These are phyloP conservation scores for Cephus runcator DNA, from an alignment of 2,888 invertebrate species.

Conservation along the genomic window DNA sequence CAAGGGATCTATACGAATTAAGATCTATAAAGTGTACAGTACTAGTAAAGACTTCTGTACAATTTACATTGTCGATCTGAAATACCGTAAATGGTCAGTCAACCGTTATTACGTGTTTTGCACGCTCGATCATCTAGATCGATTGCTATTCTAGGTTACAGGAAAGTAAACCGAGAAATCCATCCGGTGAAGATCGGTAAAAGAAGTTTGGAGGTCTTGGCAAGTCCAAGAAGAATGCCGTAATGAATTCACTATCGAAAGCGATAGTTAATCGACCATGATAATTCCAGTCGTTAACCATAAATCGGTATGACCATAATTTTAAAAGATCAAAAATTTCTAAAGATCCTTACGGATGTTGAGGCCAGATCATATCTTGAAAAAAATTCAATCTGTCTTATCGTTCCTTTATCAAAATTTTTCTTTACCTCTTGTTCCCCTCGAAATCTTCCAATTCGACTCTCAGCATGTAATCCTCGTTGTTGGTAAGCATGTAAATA, in stretches of 20 bases:
- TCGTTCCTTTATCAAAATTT: neutral
- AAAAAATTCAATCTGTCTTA: neutral
- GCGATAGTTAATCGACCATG: neutral
- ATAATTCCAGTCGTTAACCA: neutral
- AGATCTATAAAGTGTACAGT: neutral
- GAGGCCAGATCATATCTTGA: neutral
- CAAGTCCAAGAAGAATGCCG: neutral
- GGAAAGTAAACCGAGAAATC: neutral
- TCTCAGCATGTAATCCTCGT: constrained; percentile 87
- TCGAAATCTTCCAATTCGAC: constrained; percentile 93
- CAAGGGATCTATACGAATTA: neutral
- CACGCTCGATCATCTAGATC: neutral
- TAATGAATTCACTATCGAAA: neutral
- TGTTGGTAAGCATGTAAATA: constrained; percentile 92
- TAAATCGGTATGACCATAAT: neutral
- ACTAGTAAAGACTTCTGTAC: neutral
- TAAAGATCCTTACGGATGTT: neutral
- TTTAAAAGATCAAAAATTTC: neutral
- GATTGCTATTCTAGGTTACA: neutral
- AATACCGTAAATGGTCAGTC: neutral
- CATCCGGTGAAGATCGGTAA: neutral
- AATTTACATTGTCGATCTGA: neutral
- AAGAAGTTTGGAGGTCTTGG: neutral
- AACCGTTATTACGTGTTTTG: neutral
- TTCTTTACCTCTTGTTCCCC: constrained; percentile 85